phyloP scores from a whole-genome alignment of 2,888 invertebrate genomes.

The Pogonocherus hispidulus region DNA sequence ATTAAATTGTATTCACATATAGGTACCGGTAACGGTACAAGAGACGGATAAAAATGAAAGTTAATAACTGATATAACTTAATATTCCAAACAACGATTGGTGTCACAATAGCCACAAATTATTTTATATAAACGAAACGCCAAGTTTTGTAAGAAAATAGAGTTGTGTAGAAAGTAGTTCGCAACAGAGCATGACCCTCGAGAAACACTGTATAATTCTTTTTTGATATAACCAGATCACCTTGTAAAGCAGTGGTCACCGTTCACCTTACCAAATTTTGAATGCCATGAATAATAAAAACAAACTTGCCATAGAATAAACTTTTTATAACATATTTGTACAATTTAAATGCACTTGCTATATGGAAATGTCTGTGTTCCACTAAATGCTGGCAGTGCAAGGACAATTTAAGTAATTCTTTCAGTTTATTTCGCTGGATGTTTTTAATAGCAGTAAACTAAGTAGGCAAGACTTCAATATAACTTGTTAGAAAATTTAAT shows the following conservation, averaged over 20 bases:
- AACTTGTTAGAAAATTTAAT: too few species aligned
- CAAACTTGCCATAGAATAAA: not conserved
- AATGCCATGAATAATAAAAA: slow-evolving; percentile 15
- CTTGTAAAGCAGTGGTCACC: slow-evolving; percentile 25
- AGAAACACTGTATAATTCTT: slow-evolving; percentile 20
- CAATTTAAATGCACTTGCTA: too few species aligned
- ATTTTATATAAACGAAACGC: slow-evolving; percentile 13
- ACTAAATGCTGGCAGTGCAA: too few species aligned
- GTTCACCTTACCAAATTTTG: slow-evolving; percentile 28
- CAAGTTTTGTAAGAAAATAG: slow-evolving; percentile 29
- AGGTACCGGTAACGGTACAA: slow-evolving; percentile 3
- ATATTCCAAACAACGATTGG: slow-evolving; percentile 15
- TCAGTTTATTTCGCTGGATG: too few species aligned
- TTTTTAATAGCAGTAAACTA: not conserved
- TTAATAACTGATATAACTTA: not conserved
- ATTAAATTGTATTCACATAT: not conserved
- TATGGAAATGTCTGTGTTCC: too few species aligned
- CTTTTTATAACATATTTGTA: too few species aligned
- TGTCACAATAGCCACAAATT: slow-evolving; percentile 15
- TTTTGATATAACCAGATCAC: slow-evolving; percentile 24
- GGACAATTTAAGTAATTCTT: not conserved
- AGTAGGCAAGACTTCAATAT: too few species aligned
- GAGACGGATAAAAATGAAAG: slow-evolving; percentile 22
- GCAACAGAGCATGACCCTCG: slow-evolving; percentile 29
- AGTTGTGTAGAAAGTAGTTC: slow-evolving; percentile 30